Percentiles rank a stretch among this genome's conserved stretches.
These are phyloP conservation scores for Rhinatrema bivittatum DNA, from an alignment of 2,797 vertebrate genomes.

Conservation along the genomic window DNA sequence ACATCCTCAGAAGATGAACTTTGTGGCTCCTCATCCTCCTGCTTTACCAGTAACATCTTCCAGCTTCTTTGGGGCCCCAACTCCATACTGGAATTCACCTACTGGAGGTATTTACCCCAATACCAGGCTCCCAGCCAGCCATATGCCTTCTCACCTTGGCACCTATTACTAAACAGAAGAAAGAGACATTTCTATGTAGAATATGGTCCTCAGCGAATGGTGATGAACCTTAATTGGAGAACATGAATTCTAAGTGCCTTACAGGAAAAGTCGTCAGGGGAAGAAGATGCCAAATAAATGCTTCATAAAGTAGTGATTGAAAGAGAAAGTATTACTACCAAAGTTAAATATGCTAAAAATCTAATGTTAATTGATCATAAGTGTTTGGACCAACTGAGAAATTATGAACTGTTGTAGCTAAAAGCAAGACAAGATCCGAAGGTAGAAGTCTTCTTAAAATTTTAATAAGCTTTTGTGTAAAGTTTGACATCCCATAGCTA, in stretches of 20 bases:
- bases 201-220: constrained; percentile 12
- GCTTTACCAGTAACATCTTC: constrained; percentile 72
- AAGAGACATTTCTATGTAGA: constrained; percentile 26
- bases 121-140: constrained; percentile 69
- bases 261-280: constrained; percentile 17
- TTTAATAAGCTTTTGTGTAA: constrained; percentile 34
- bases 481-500: constrained; percentile 28
- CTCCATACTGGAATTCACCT: constrained; percentile 81
- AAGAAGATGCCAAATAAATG: constrained; percentile 36
- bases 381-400: constrained; percentile 39
- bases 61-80: constrained; percentile 72
- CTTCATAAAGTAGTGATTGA: constrained; percentile 26
- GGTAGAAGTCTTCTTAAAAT: constrained; percentile 28
- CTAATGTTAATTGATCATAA: constrained; percentile 32
- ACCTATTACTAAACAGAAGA: constrained; percentile 68
- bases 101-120: constrained; percentile 74
- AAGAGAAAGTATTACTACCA: constrained; percentile 32
- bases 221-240: constrained; percentile 36
- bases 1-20: constrained; percentile 86
- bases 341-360: constrained; percentile 38
- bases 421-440: constrained; percentile 26
- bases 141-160: constrained; percentile 80
- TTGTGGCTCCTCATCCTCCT: constrained; percentile 67
- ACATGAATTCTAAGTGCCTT: constrained; percentile 51
- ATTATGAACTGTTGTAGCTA: constrained; percentile 35